Evolutionary conservation across 2,113 vertebrate species (phyloP).

Genomic region (Pedetes capensis): DNA sequence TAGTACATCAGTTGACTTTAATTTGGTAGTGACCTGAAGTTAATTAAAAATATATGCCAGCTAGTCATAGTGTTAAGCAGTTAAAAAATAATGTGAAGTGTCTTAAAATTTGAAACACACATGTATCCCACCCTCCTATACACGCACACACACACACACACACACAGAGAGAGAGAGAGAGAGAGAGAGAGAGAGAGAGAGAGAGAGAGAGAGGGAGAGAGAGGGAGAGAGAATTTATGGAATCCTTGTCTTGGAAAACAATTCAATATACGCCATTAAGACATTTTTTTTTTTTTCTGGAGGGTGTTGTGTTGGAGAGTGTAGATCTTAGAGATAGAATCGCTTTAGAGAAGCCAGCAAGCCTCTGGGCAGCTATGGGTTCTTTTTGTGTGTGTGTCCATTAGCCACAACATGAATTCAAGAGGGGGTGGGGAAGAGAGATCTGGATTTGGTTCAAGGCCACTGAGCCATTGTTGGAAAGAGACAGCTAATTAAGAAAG

Average conservation of each 20-base stretch:
- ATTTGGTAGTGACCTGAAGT: constrained; percentile 60
- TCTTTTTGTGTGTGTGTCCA: not conserved
- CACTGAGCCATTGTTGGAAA: constrained; percentile 50
- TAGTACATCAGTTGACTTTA: constrained; percentile 51
- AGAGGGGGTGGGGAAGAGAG: not conserved
- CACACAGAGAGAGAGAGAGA: not conserved
- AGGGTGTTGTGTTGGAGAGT: not conserved
- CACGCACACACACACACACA: not conserved
- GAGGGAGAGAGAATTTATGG: not conserved
- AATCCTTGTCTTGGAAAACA: not conserved
- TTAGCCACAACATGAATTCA: not conserved
- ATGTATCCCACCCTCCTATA: not conserved
- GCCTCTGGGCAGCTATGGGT: not conserved
- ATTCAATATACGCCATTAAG: not conserved
- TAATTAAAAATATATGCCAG: constrained; percentile 67
- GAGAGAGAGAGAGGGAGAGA: not conserved
- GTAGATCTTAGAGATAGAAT: not conserved
- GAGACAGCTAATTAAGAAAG: constrained; percentile 67
- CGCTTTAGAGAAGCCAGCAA: constrained; percentile 23
- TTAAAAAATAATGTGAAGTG: constrained; percentile 18
- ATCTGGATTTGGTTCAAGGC: constrained; percentile 52
- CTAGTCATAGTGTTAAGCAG: not conserved
- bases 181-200: too few species aligned
- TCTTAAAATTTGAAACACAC: constrained; percentile 36
- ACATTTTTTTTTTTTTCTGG: not conserved